phyloP scores from a whole-genome alignment of 2,888 invertebrate species.

The Corbicula japonica region DNA sequence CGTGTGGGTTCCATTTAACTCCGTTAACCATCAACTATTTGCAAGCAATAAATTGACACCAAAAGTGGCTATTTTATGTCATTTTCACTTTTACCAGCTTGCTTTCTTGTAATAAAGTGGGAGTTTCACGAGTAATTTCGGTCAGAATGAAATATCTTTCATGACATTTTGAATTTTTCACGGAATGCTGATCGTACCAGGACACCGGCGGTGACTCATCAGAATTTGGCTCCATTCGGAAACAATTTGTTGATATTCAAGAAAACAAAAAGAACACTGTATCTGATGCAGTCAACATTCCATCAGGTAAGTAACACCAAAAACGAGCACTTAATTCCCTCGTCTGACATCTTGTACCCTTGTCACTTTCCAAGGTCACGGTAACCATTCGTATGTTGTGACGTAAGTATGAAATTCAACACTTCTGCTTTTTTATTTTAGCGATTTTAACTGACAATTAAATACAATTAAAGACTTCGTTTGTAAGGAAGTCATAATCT shows the following conservation, averaged over 20 bases:
- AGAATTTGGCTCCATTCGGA: no score
- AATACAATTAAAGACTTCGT: no score
- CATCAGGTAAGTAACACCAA: conserved; percentile 1
- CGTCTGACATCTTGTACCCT: conserved; percentile 5
- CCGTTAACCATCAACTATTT: conserved; percentile 3
- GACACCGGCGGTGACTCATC: conserved; percentile 35
- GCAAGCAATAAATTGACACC: conserved; percentile 14
- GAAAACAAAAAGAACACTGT: no score
- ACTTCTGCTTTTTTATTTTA: no score
- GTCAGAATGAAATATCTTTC: conserved; percentile 6
- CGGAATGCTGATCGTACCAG: conserved; percentile 26
- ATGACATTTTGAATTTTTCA: conserved; percentile 24
- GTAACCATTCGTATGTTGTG: no score
- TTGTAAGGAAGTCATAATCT: no score
- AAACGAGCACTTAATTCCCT: neutral
- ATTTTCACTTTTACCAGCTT: neutral
- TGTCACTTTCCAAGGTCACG: no score
- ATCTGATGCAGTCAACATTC: conserved; percentile 22
- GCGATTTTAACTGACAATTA: no score
- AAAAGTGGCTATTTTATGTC: conserved; percentile 16
- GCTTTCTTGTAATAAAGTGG: conserved; percentile 5
- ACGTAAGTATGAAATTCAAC: no score
- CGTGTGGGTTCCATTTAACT: neutral
- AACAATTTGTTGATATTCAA: no score
- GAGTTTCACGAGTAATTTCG: conserved; percentile 15